Conservation (phyloP, 1,140 invertebrate genomes). For the Phymorhynchus buccinoides region DNA sequence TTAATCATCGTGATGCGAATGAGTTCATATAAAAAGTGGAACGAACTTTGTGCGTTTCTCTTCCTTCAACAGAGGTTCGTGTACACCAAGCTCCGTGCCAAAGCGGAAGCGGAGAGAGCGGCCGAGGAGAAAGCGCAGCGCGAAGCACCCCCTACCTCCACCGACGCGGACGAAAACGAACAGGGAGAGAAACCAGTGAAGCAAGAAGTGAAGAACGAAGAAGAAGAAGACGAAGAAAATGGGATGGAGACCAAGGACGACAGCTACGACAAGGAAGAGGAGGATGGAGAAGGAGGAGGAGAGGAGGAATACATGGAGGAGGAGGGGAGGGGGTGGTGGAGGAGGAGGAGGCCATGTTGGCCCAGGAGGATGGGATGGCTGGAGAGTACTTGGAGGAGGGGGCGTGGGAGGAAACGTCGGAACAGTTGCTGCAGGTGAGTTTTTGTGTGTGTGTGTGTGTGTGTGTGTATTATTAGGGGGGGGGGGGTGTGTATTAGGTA, state of each 20-base stretch:
- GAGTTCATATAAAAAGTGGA: background rate
- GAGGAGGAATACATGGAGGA: slow-evolving; percentile 19
- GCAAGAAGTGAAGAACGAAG: too few relatives aligned
- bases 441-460: too few relatives aligned
- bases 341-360: slow-evolving; percentile 7
- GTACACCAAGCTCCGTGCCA: slow-evolving; percentile 27
- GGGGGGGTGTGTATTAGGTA: too few relatives aligned
- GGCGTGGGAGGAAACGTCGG: background rate
- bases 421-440: background rate
- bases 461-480: too few relatives aligned
- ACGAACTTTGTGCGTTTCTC: background rate
- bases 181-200: too few relatives aligned
- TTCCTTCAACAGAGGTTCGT: slow-evolving; percentile 15
- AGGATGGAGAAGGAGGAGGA: slow-evolving; percentile 2
- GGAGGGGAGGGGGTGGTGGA: slow-evolving; percentile 29
- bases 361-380: background rate
- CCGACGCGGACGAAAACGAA: too few relatives aligned
- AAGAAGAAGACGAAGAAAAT: slow-evolving; percentile 21
- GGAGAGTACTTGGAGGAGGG: background rate
- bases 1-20: too few relatives aligned
- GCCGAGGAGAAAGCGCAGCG: slow-evolving; percentile 41
- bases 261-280: background rate
- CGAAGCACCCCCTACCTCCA: too few relatives aligned
- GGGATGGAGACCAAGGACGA: background rate
- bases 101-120: slow-evolving; percentile 36